phyloP scores from a whole-genome alignment of 1,140 invertebrate genomes.

The Dolichoris vasculosae region DNA sequence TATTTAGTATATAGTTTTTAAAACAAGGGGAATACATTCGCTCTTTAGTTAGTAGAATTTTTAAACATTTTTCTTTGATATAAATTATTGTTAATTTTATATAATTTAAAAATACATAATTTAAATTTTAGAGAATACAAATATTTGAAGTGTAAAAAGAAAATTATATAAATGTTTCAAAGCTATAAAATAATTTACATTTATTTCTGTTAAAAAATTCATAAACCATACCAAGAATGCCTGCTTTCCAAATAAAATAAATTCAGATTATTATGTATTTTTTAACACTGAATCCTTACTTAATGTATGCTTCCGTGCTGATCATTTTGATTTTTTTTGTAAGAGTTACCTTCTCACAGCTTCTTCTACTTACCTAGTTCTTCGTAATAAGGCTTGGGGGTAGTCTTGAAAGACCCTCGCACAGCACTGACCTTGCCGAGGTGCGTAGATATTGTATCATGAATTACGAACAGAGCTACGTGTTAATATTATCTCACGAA shows the following conservation, averaged over 20 bases:
- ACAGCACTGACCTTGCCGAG: constrained; percentile 76
- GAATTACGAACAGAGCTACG: constrained; percentile 76
- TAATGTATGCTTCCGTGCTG: constrained; percentile 36
- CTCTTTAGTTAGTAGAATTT: constrained; percentile 36
- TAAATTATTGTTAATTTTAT: constrained; percentile 45
- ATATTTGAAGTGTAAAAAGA: constrained; percentile 1
- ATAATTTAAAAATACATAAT: background rate
- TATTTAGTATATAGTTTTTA: constrained; percentile 5
- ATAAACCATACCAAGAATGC: constrained; percentile 41
- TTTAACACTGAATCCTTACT: constrained; percentile 44
- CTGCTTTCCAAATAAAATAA: constrained; percentile 40
- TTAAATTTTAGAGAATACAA: constrained; percentile 23
- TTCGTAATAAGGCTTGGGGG: constrained; percentile 74
- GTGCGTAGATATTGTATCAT: constrained; percentile 76
- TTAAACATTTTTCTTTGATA: constrained; percentile 29
- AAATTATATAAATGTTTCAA: background rate
- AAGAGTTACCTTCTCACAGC: constrained; percentile 72
- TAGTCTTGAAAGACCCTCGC: constrained; percentile 75
- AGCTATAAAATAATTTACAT: constrained; percentile 13
- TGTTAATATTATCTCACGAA: constrained; percentile 76
- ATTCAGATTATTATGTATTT: constrained; percentile 29
- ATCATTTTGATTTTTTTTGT: constrained; percentile 62
- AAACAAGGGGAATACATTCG: constrained; percentile 31
- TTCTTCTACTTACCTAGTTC: constrained; percentile 74
- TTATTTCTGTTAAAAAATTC: constrained; percentile 22